Percentiles rank a stretch among this genome's conserved stretches.
These are phyloP conservation scores for Vicugna pacos DNA, from an alignment of 2,113 vertebrate species.

Conservation along the genomic window DNA sequence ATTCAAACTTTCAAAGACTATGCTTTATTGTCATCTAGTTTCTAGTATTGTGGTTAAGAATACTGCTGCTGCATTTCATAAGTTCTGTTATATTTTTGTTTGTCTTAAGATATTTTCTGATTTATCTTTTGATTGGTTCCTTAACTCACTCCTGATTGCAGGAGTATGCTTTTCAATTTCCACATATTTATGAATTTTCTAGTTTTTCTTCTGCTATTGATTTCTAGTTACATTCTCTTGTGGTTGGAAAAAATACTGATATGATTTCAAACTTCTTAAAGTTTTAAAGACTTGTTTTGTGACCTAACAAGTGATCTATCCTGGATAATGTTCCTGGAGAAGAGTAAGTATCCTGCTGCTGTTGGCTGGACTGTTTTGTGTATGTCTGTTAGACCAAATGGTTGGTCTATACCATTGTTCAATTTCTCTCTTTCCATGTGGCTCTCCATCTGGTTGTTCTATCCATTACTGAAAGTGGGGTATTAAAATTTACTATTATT, in stretches of 20 bases:
- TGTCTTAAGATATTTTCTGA: background rate
- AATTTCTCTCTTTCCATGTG: background rate
- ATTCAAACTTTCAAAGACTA: background rate
- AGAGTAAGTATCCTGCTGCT: background rate
- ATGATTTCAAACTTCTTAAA: slow-evolving; percentile 4
- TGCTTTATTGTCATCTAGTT: background rate
- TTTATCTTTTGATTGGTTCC: background rate
- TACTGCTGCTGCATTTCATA: background rate
- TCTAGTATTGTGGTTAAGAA: background rate
- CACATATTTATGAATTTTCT: background rate
- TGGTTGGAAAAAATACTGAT: background rate
- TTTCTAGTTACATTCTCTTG: slow-evolving; percentile 32
- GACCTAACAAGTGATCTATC: background rate
- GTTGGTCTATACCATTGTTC: background rate
- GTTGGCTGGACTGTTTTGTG: background rate
- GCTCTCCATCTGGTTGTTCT: background rate
- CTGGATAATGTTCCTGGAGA: background rate
- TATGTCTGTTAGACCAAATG: background rate
- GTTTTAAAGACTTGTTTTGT: slow-evolving; percentile 21
- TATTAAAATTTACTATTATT: background rate
- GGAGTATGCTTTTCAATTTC: background rate
- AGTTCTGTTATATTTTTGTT: background rate
- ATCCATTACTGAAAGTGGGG: background rate
- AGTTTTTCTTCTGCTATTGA: background rate
- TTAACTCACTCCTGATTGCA: background rate